A percentile compares a stretch with the other conserved stretches of the same genome.
Evolutionary conservation across 1,140 invertebrate species (phyloP).

Genomic region (Trichonephila inaurata): DNA sequence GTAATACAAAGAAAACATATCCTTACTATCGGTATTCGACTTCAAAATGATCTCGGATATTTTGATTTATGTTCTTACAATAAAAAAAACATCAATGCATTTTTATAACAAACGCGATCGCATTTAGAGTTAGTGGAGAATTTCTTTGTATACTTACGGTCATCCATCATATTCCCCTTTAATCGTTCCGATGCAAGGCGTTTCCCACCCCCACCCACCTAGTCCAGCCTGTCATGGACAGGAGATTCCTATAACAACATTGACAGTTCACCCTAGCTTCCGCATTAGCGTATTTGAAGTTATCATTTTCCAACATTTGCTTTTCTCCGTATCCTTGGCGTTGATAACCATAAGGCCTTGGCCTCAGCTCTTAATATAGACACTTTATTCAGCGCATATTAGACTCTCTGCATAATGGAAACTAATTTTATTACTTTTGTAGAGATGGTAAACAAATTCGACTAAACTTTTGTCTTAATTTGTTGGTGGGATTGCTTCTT

Average conservation of each 20-base stretch:
- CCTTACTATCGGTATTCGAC: neutral
- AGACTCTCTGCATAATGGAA: no score
- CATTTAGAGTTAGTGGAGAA: neutral
- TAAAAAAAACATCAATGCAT: neutral
- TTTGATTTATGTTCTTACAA: conserved; percentile 13
- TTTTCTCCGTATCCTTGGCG: neutral
- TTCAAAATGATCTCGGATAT: neutral
- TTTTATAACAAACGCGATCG: neutral
- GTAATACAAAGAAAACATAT: no score
- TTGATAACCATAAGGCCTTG: neutral
- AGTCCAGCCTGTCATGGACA: neutral
- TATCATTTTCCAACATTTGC: conserved; percentile 13
- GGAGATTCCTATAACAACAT: neutral
- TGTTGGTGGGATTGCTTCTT: no score
- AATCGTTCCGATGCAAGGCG: neutral
- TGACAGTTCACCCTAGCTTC: neutral
- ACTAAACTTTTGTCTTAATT: no score
- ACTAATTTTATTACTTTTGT: no score
- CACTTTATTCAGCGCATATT: no score
- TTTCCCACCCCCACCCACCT: neutral
- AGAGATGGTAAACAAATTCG: no score
- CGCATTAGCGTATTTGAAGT: neutral
- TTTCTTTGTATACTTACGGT: neutral
- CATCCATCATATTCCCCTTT: neutral
- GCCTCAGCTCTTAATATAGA: no score